phyloP scores from a whole-genome alignment of 1,140 invertebrate genomes.

The Tetragonula clypearis region DNA sequence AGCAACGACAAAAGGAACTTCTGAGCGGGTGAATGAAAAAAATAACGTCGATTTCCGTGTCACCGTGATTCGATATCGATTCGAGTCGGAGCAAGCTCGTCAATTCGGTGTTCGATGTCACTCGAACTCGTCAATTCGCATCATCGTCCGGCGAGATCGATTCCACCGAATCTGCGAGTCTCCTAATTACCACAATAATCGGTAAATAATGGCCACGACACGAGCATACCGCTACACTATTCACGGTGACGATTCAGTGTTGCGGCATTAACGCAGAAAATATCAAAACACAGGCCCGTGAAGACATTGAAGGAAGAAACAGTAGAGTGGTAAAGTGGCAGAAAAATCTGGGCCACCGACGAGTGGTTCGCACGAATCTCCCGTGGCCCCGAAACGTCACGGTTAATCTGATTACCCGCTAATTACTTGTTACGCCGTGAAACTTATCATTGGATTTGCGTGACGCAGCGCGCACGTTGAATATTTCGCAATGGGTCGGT shows the following conservation, averaged over 20 bases:
- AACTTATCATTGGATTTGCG: conserved; percentile 48
- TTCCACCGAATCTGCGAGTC: background rate
- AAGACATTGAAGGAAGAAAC: background rate
- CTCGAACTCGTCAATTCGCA: conserved; percentile 42
- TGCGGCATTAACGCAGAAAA: background rate
- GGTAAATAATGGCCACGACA: conserved; percentile 9
- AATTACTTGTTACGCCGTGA: conserved; percentile 42
- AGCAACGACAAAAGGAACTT: background rate
- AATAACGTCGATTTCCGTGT: conserved; percentile 13
- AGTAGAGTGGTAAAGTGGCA: too few species aligned
- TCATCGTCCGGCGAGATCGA: conserved; percentile 32
- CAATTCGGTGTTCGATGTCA: conserved; percentile 38
- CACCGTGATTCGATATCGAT: conserved; percentile 17
- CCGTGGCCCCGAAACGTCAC: conserved; percentile 37
- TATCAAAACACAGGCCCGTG: background rate
- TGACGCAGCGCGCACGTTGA: conserved; percentile 9
- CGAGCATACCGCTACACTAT: background rate
- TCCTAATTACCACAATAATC: conserved; percentile 32
- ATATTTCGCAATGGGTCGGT: conserved; percentile 22
- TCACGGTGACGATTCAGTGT: background rate
- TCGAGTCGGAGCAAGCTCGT: background rate
- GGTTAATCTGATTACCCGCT: conserved; percentile 38
- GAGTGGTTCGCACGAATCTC: background rate
- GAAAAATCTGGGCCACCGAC: conserved; percentile 17
- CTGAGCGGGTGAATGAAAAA: background rate